These are phyloP conservation scores for Oryctes rhinoceros DNA, from an alignment of 1,140 invertebrate species.

Conservation along the genomic window DNA sequence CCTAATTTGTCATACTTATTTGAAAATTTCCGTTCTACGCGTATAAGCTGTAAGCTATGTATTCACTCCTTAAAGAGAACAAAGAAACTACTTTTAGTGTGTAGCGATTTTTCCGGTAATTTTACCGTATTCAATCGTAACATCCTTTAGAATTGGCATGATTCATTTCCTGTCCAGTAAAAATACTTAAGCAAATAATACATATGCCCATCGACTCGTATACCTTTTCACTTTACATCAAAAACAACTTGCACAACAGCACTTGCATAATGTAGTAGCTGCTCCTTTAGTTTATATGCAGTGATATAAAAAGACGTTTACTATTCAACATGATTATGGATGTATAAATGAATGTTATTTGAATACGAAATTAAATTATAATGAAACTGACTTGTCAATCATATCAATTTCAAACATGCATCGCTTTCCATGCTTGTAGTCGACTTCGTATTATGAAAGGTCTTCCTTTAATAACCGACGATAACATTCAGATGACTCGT, in stretches of 20 bases:
- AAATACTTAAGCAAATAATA: neutral
- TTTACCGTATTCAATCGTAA: neutral
- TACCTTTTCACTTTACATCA: neutral
- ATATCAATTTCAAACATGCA: too few species aligned
- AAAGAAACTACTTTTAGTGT: neutral
- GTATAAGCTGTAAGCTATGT: neutral
- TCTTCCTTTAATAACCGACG: too few species aligned
- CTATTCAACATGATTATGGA: too few species aligned
- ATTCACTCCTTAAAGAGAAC: neutral
- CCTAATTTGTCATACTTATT: neutral
- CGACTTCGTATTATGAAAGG: too few species aligned
- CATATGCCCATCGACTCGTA: neutral
- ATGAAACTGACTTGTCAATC: too few species aligned
- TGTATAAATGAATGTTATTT: too few species aligned
- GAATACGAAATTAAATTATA: too few species aligned
- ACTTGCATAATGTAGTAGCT: neutral
- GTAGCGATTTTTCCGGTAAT: neutral
- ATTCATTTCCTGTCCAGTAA: neutral
- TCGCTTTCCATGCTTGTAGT: too few species aligned
- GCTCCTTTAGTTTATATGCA: conserved; percentile 50
- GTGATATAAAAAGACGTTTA: too few species aligned
- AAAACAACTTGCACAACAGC: neutral
- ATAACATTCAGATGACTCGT: too few species aligned
- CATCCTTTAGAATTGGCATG: conserved; percentile 5
- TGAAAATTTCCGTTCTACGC: neutral